Percentiles rank a stretch among this genome's conserved stretches.
phyloP scores from a whole-genome alignment of 2,113 vertebrate genomes.

The Atractosteus spatula region DNA sequence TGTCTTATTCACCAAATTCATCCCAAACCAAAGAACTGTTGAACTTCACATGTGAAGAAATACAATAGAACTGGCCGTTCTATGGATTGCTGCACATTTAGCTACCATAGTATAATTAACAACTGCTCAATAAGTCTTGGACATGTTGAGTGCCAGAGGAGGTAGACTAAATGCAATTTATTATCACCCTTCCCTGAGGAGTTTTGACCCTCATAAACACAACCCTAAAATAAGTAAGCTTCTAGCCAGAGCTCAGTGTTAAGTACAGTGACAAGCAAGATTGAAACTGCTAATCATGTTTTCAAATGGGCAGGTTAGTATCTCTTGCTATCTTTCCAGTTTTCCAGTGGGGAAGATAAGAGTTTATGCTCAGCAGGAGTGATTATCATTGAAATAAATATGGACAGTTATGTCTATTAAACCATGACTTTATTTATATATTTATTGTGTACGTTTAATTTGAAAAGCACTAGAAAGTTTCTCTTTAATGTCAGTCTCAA shows the following conservation, averaged over 20 bases:
- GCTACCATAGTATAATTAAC: too few species aligned
- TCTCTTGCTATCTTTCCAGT: conserved; percentile 52
- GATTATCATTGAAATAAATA: conserved; percentile 66
- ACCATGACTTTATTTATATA: conserved; percentile 35
- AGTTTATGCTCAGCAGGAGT: conserved; percentile 48
- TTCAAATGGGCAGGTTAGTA: conserved; percentile 49
- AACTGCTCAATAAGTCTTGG: too few species aligned
- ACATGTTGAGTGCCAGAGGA: conserved; percentile 34
- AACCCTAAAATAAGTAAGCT: conserved; percentile 41
- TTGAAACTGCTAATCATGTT: conserved; percentile 44
- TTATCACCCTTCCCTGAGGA: conserved; percentile 32
- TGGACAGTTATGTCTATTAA: conserved; percentile 54
- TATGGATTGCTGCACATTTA: too few species aligned
- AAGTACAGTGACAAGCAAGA: conserved; percentile 45
- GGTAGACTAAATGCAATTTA: conserved; percentile 38
- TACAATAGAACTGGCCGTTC: too few species aligned
- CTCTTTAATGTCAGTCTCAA: too few species aligned
- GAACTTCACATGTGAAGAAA: too few species aligned
- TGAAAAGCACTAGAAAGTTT: too few species aligned
- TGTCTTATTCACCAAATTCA: too few species aligned
- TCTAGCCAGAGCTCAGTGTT: conserved; percentile 36
- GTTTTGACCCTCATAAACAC: too few species aligned
- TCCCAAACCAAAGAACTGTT: too few species aligned
- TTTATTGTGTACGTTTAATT: conserved; percentile 22
- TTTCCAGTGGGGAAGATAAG: conserved; percentile 53